phyloP scores from a whole-genome alignment of 2,113 vertebrate species.

The Lagopus muta region DNA sequence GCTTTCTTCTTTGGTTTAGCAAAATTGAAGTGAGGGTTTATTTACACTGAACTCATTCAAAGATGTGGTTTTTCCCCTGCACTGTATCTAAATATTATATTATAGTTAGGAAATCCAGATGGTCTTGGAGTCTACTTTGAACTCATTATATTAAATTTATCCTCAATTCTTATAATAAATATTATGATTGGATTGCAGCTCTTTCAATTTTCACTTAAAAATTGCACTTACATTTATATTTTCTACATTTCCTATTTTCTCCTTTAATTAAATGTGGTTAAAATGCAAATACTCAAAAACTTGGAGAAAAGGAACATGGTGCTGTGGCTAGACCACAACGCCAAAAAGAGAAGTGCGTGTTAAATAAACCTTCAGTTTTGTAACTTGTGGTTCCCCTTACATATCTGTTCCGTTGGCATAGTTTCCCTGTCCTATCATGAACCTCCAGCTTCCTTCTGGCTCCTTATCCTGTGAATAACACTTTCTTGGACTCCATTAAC shows the following conservation, averaged over 20 bases:
- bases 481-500: neutral
- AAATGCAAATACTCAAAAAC: neutral
- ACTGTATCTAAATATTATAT: neutral
- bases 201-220: neutral
- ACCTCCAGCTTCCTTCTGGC: conserved; percentile 30
- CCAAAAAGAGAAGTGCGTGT: neutral
- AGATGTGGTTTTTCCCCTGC: neutral
- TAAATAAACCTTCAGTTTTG: neutral
- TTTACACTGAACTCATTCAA: conserved; percentile 16
- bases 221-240: neutral
- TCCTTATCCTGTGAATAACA: neutral
- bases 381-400: neutral
- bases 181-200: neutral
- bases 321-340: neutral
- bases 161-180: neutral
- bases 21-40: neutral
- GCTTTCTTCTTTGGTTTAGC: conserved; percentile 25
- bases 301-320: neutral
- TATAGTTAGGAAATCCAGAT: neutral
- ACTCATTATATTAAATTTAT: neutral
- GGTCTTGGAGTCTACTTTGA: neutral
- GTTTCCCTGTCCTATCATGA: conserved; percentile 10
- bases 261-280: neutral
- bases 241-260: neutral
- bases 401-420: neutral